phyloP scores from a whole-genome alignment of 2,113 vertebrate species.

The Rhynchomys soricoides region DNA sequence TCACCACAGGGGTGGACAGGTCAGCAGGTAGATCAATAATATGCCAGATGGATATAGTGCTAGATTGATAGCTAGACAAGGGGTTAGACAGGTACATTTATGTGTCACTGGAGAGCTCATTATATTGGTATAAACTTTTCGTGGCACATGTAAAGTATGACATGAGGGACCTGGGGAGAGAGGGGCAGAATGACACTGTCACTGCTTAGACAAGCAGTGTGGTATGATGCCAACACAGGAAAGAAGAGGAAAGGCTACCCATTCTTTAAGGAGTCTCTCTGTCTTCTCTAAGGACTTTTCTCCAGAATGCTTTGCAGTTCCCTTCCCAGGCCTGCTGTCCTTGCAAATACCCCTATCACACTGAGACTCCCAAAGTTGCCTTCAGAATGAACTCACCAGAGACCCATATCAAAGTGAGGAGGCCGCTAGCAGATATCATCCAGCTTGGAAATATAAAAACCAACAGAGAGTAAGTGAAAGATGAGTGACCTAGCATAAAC shows the following conservation, averaged over 20 bases:
- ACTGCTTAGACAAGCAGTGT: background rate
- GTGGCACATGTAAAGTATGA: constrained; percentile 59
- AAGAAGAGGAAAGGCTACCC: background rate
- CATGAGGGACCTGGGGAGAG: background rate
- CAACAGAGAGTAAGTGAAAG: background rate
- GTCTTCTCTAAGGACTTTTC: constrained; percentile 5
- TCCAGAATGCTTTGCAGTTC: background rate
- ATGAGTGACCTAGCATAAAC: background rate
- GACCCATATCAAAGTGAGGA: background rate
- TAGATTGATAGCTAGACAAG: constrained; percentile 68
- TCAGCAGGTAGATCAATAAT: constrained; percentile 76
- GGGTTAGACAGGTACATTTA: constrained; percentile 69
- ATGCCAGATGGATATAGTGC: constrained; percentile 61
- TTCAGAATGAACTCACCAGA: constrained; percentile 47
- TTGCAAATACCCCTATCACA: background rate
- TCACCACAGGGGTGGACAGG: constrained; percentile 61
- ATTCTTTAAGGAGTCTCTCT: background rate
- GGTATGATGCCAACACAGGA: background rate
- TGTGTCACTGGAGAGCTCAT: constrained; percentile 70
- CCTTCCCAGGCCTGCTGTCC: constrained; percentile 21
- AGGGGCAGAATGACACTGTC: background rate
- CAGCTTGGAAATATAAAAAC: constrained; percentile 26
- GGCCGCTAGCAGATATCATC: background rate
- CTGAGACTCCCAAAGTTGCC: background rate
- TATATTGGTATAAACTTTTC: constrained; percentile 52